These are phyloP conservation scores for Heterotis niloticus DNA, from an alignment of 2,113 vertebrate genomes.

Conservation along the genomic window DNA sequence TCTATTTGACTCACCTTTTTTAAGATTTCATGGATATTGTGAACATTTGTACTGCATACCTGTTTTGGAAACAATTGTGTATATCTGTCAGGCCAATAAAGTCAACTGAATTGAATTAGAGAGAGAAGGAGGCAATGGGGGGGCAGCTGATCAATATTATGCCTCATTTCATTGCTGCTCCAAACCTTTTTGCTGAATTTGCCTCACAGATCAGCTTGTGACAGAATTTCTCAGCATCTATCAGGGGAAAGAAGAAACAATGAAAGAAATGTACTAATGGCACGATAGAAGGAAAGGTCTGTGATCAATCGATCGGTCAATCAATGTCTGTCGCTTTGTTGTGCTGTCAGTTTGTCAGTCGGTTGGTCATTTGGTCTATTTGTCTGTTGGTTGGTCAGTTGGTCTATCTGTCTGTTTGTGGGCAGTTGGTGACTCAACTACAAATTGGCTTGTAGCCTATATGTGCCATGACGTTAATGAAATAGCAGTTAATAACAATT, in stretches of 20 bases:
- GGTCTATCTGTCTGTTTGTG: too few species aligned
- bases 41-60: neutral
- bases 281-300: neutral
- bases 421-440: too few species aligned
- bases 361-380: too few species aligned
- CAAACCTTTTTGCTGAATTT: constrained; percentile 2
- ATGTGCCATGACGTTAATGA: too few species aligned
- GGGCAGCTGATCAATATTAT: neutral
- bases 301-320: neutral
- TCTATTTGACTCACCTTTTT: neutral
- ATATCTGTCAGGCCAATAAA: constrained; percentile 1
- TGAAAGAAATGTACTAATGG: neutral
- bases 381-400: too few species aligned
- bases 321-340: too few species aligned
- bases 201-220: neutral
- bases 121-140: neutral
- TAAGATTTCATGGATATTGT: neutral
- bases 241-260: constrained; percentile 5
- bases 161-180: neutral
- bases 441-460: too few species aligned
- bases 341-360: too few species aligned
- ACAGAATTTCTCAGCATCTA: neutral
- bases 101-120: neutral
- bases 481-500: too few species aligned
- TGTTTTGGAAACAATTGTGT: constrained; percentile 3